Evolutionary conservation across 1,140 invertebrate genomes (phyloP).

Genomic region (Drosophila santomea): DNA sequence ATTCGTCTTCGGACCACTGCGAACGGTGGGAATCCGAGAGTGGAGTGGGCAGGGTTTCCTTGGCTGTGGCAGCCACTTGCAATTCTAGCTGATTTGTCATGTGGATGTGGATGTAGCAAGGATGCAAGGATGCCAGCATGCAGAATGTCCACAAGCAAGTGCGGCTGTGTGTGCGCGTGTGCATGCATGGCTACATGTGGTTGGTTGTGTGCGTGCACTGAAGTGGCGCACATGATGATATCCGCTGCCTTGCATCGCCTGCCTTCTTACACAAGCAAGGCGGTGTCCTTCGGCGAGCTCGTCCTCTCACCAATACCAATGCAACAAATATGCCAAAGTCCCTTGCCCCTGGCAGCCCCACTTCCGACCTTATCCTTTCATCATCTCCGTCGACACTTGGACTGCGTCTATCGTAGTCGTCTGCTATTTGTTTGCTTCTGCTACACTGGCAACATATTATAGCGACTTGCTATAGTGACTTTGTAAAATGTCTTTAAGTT

Average conservation of each 20-base stretch:
- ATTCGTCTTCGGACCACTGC: constrained; percentile 1
- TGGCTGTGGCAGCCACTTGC: constrained; percentile 66
- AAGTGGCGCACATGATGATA: constrained; percentile 72
- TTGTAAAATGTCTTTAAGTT: too few relatives aligned
- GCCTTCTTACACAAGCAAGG: constrained; percentile 45
- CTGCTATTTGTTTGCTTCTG: constrained; percentile 44
- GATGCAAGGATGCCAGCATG: constrained; percentile 12
- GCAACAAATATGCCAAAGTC: constrained; percentile 1
- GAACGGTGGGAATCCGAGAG: not conserved
- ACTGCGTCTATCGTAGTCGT: constrained; percentile 43
- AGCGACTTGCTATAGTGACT: too few relatives aligned
- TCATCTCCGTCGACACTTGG: constrained; percentile 44
- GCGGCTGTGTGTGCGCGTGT: constrained; percentile 17
- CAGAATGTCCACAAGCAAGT: not conserved
- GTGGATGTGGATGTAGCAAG: constrained; percentile 41
- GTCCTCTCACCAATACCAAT: constrained; percentile 34
- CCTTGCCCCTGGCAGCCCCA: not conserved
- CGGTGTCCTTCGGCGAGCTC: constrained; percentile 71
- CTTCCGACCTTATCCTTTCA: constrained; percentile 28
- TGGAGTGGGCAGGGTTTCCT: constrained; percentile 4
- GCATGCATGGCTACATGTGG: constrained; percentile 15
- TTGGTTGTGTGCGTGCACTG: constrained; percentile 57
- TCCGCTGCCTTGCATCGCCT: constrained; percentile 34
- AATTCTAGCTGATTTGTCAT: constrained; percentile 76
- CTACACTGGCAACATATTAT: not conserved